phyloP scores from a whole-genome alignment of 2,888 invertebrate species.

The Epicampocera succincta region DNA sequence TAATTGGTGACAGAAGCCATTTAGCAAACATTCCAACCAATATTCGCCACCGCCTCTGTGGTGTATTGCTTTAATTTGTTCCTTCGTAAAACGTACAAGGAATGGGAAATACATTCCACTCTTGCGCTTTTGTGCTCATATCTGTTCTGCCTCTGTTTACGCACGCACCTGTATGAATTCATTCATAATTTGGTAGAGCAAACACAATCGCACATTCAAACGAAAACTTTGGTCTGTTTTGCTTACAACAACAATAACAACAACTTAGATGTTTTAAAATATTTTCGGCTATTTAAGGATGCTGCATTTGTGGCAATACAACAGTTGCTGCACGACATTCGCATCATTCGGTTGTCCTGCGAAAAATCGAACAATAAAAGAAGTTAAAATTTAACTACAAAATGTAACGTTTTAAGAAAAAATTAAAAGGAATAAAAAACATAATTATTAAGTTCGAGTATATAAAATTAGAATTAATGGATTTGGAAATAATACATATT shows the following conservation, averaged over 20 bases:
- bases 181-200: slow-evolving; percentile 43
- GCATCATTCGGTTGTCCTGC: slow-evolving; percentile 73
- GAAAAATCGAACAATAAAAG: slow-evolving; percentile 15
- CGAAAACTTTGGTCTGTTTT: slow-evolving; percentile 35
- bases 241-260: slow-evolving; percentile 42
- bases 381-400: slow-evolving; percentile 18
- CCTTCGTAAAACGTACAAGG: neutral
- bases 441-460: slow-evolving; percentile 7
- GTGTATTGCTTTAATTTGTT: neutral
- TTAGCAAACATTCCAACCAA: slow-evolving; percentile 1
- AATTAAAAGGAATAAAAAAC: slow-evolving; percentile 60
- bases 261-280: slow-evolving; percentile 45
- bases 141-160: slow-evolving; percentile 62
- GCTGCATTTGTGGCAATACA: slow-evolving; percentile 78
- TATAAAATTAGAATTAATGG: slow-evolving; percentile 40
- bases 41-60: slow-evolving; percentile 16
- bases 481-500: slow-evolving; percentile 52
- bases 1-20: neutral
- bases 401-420: slow-evolving; percentile 37
- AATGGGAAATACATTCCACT: slow-evolving; percentile 41
- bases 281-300: slow-evolving; percentile 78
- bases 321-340: slow-evolving; percentile 79
- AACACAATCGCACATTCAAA: slow-evolving; percentile 9
- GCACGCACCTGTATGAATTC: slow-evolving; percentile 71
- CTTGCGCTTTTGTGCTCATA: neutral